A percentile compares a stretch with the other conserved stretches of the same genome.
Evolutionary conservation across 1,140 invertebrate genomes (phyloP).

Genomic region (Chionoecetes opilio): DNA sequence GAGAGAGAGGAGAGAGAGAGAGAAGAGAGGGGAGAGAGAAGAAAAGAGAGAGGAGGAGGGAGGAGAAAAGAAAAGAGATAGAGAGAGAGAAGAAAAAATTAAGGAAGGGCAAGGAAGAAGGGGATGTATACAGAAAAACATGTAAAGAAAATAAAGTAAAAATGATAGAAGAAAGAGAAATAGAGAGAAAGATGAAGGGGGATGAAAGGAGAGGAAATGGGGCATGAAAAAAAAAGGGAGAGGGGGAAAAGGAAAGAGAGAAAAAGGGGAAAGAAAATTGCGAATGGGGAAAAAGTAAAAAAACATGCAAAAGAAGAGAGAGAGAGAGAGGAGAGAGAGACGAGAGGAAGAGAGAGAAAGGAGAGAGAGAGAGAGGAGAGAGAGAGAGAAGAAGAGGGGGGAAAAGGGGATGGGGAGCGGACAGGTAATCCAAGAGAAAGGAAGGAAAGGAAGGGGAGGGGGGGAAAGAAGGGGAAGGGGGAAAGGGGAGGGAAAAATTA

Average conservation of each 20-base stretch:
- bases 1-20: neutral
- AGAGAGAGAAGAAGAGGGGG: neutral
- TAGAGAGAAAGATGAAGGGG: neutral
- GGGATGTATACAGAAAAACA: too few relatives aligned
- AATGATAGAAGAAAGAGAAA: neutral
- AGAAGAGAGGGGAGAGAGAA: neutral
- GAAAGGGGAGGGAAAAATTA: neutral
- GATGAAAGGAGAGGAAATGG: neutral
- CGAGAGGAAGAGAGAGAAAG: neutral
- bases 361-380: neutral
- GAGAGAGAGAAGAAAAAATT: neutral
- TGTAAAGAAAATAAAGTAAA: neutral
- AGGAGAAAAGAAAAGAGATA: neutral
- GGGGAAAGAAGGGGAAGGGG: neutral
- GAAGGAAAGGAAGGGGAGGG: neutral
- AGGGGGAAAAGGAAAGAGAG: neutral
- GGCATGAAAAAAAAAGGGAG: neutral
- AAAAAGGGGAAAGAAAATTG: neutral
- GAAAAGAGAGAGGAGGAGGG: neutral
- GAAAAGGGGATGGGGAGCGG: neutral
- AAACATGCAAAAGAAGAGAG: neutral
- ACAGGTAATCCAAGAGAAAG: neutral
- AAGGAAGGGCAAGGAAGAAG: neutral
- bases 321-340: neutral
- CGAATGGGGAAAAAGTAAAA: neutral